Evolutionary conservation across 2,888 invertebrate species (phyloP), one percentile per base, ranked within the genome.

Genomic region (Orthonychiurus folsomi): DNA sequence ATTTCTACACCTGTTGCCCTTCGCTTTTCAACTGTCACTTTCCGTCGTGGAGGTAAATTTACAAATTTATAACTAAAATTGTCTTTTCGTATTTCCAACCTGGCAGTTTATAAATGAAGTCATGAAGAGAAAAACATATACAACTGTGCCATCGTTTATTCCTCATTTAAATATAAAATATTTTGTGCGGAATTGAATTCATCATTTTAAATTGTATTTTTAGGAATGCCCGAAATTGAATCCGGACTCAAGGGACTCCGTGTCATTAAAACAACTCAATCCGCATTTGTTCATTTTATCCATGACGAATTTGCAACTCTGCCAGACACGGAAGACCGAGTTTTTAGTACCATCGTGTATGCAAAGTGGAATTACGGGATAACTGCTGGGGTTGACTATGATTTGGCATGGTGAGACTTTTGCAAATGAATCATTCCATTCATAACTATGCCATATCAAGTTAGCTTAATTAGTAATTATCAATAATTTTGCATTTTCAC

Each of bases 221-320:
- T 68, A 84, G 84, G 80, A 71, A 76, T 78, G 15, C 80, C 85
- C 9, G 78, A 79, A 62, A 83, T 88, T 54, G 83, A 83, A 61
- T 85, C 86, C 9, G 88, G 88, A 9, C 77, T 89, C 60, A 84
- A 83, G 71, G 84, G 83, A 23, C 79, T 89, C 23, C 81, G 87
- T 50, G 84, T 89, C 0, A 77, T 89, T 66, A 89, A 89, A 77
- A 89, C 89, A 0, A 89, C 89, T 0, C 86, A 89, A 75, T 89
- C 89, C 0, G 83, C 87, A 0, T 89, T 89, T 75, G 84, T 83
- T 1, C 86, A 88, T 76, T 89, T 89, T 74, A 84, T 88, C 24
- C 82, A 85, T 75, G 89, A 89, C 74, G 88, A 87, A 73, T 89
- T 85, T 76, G 83, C 88, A 26, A 86, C 87, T 0, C 78, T 89